Conservation (phyloP, 2,113 vertebrate genomes). For the Ondatra zibethicus region DNA sequence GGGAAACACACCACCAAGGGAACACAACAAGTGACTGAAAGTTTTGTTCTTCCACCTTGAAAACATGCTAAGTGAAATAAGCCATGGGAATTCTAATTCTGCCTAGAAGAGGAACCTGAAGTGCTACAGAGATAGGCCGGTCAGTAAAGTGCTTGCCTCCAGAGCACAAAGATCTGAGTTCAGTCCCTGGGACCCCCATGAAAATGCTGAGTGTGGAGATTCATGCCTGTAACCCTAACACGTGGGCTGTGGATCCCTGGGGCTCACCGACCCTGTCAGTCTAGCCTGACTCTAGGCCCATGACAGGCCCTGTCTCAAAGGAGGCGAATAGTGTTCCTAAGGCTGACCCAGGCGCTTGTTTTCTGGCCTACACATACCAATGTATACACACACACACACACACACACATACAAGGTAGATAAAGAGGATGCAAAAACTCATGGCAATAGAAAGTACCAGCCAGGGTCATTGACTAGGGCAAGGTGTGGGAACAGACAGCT, state of each 20-base stretch:
- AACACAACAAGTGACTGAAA: background rate
- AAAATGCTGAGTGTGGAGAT: background rate
- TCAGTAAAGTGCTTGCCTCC: background rate
- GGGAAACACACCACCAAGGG: too few species aligned
- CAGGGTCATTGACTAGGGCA: background rate
- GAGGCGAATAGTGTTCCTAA: background rate
- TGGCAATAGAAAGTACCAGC: background rate
- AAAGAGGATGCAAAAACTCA: background rate
- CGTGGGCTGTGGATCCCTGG: background rate
- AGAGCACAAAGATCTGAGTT: background rate
- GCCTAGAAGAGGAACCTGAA: background rate
- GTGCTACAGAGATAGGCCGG: background rate
- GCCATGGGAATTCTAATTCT: background rate
- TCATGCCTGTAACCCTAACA: background rate
- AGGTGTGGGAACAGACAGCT: background rate
- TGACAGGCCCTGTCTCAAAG: background rate
- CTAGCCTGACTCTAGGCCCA: background rate
- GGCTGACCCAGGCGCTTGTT: background rate
- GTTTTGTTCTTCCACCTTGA: background rate
- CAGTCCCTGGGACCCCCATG: background rate
- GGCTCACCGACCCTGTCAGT: background rate
- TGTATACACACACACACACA: background rate
- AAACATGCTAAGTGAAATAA: background rate
- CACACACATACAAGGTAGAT: background rate
- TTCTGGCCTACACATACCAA: background rate